Conservation (phyloP, 2,797 vertebrate genomes). For the Argyrosomus regius region DNA sequence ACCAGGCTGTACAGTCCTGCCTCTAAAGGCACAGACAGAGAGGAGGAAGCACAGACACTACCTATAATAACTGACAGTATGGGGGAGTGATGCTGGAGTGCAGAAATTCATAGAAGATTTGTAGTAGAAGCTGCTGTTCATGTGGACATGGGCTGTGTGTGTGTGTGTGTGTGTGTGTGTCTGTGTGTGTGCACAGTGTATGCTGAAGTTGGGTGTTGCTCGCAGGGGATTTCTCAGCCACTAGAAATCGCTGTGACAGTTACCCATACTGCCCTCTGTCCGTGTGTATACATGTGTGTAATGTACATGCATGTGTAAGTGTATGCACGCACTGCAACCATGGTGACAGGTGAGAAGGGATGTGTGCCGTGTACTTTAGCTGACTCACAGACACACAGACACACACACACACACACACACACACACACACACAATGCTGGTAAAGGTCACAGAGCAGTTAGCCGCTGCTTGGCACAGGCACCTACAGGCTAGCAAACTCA, state of each 20-base stretch:
- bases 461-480: constrained; percentile 32
- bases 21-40: not conserved
- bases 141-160: not conserved
- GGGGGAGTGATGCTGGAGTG: not conserved
- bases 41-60: not conserved
- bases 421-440: constrained; percentile 21
- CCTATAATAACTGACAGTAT: not conserved
- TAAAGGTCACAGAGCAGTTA: constrained; percentile 68
- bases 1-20: constrained; percentile 17
- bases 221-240: constrained; percentile 56
- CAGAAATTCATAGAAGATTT: constrained; percentile 14
- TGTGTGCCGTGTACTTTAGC: not conserved
- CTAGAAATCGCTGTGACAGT: constrained; percentile 69
- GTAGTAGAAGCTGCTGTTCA: not conserved
- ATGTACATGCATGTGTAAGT: not conserved
- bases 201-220: constrained; percentile 31
- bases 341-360: constrained; percentile 48
- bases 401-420: constrained; percentile 36
- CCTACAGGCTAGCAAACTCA: constrained; percentile 47
- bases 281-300: constrained; percentile 9
- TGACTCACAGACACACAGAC: constrained; percentile 20
- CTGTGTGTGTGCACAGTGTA: constrained; percentile 10
- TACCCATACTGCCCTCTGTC: constrained; percentile 51
- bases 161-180: constrained; percentile 1
- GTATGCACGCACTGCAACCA: not conserved